A percentile compares a stretch with the other conserved stretches of the same genome.
phyloP scores from a whole-genome alignment of 2,113 vertebrate species.

The Phalacrocorax aristotelis region DNA sequence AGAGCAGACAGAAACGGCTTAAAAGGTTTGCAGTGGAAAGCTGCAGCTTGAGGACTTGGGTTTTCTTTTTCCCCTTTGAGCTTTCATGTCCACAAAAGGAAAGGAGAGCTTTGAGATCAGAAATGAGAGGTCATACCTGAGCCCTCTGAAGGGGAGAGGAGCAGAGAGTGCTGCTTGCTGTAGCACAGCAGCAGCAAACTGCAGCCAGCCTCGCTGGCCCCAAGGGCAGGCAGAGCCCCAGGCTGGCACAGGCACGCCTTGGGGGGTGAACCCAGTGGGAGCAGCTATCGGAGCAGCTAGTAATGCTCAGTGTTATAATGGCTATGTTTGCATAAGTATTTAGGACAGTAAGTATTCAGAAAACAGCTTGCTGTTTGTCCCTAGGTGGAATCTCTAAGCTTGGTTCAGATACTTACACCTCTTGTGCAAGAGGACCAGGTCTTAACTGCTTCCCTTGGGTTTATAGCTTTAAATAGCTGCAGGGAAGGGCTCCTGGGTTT shows the following conservation, averaged over 20 bases:
- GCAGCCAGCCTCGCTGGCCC: not conserved
- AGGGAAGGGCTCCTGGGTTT: not conserved
- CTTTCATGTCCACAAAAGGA: not conserved
- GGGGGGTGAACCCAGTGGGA: accelerated
- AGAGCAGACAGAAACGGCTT: not conserved
- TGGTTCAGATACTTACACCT: not conserved
- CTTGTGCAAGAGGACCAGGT: not conserved
- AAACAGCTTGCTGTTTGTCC: not conserved
- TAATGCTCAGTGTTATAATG: not conserved
- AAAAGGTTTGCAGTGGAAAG: not conserved
- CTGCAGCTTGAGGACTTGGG: not conserved
- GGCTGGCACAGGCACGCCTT: not conserved
- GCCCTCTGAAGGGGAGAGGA: not conserved
- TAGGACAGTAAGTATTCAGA: not conserved
- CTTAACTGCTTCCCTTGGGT: not conserved
- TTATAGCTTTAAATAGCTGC: not conserved
- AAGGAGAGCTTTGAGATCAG: not conserved
- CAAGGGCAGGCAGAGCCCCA: not conserved
- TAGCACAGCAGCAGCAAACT: not conserved
- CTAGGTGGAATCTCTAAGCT: not conserved
- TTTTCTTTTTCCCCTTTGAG: not conserved
- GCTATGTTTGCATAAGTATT: not conserved
- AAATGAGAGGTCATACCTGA: not conserved
- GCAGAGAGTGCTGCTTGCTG: not conserved
- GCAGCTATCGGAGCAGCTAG: not conserved